Conservation (phyloP, 2,113 vertebrate genomes). For the Mesembrinibis cayennensis region DNA sequence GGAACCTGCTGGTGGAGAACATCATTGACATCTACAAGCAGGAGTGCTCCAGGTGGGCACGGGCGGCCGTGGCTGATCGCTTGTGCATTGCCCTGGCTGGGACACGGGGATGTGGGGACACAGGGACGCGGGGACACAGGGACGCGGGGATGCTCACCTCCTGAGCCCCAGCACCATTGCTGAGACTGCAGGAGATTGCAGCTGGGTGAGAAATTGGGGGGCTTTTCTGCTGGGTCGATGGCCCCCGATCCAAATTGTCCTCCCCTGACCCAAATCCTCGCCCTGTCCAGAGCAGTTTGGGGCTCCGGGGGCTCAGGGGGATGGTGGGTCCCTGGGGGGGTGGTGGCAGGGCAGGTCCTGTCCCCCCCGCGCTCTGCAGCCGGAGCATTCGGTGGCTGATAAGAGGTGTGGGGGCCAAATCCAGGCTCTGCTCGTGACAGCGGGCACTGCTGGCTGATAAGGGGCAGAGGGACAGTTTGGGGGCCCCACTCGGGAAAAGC, state of each 20-base stretch:
- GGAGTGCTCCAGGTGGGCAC: conserved; percentile 77
- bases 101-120: rapidly evolving
- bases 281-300: neutral
- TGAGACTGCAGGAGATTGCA: neutral
- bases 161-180: rapidly evolving
- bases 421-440: neutral
- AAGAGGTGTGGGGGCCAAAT: neutral
- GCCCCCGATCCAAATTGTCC: neutral
- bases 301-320: neutral
- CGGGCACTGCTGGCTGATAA: neutral
- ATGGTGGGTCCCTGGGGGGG: rapidly evolving
- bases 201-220: rapidly evolving
- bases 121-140: rapidly evolving
- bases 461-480: neutral
- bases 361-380: rapidly evolving
- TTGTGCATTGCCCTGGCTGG: rapidly evolving
- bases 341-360: neutral
- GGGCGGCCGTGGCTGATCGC: rapidly evolving
- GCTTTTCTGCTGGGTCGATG: neutral
- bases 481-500: rapidly evolving
- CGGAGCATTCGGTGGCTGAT: neutral
- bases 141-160: rapidly evolving
- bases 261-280: rapidly evolving
- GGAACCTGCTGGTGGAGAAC: conserved; percentile 96
- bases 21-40: conserved; percentile 98